Percentiles rank a stretch among this genome's conserved stretches.
These are phyloP conservation scores for Ornithoptera priamus DNA, from an alignment of 2,888 invertebrate genomes.

Conservation along the genomic window DNA sequence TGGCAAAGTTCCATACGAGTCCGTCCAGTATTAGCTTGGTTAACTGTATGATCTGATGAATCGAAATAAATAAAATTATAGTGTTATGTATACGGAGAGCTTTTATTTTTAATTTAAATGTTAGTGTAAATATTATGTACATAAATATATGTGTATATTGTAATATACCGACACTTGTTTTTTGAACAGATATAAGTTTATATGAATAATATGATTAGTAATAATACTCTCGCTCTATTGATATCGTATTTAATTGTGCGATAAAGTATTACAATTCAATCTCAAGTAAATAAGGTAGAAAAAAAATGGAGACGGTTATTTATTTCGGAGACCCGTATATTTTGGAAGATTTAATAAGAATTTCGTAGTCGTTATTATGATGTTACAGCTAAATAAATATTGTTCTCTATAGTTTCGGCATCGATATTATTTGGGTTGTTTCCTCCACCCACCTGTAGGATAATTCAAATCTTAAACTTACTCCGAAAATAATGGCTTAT, in stretches of 20 bases:
- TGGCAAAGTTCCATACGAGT: constrained; percentile 23
- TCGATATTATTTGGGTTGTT: too few relatives aligned
- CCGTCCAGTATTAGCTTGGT: constrained; percentile 28
- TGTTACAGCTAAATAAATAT: too few relatives aligned
- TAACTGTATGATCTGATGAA: constrained; percentile 30
- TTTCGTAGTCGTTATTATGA: too few relatives aligned
- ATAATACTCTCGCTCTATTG: constrained; percentile 15
- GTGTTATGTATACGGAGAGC: not conserved
- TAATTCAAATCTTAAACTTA: too few relatives aligned
- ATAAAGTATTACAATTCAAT: constrained; percentile 21
- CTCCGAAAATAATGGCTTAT: too few relatives aligned
- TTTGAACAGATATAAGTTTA: too few relatives aligned
- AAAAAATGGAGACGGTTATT: constrained; percentile 1
- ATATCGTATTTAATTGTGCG: constrained; percentile 16
- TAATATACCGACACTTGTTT: too few relatives aligned
- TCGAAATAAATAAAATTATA: constrained; percentile 14
- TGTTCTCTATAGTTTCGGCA: too few relatives aligned
- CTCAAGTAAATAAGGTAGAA: constrained; percentile 20
- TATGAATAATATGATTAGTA: not conserved
- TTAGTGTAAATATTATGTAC: constrained; percentile 1
- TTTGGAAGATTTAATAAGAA: not conserved
- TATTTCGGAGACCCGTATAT: not conserved
- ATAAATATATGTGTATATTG: not conserved
- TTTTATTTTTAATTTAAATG: constrained; percentile 6
- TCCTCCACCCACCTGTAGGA: too few relatives aligned